phyloP scores from a whole-genome alignment of 1,140 invertebrate species.

The Drosophila insularis region DNA sequence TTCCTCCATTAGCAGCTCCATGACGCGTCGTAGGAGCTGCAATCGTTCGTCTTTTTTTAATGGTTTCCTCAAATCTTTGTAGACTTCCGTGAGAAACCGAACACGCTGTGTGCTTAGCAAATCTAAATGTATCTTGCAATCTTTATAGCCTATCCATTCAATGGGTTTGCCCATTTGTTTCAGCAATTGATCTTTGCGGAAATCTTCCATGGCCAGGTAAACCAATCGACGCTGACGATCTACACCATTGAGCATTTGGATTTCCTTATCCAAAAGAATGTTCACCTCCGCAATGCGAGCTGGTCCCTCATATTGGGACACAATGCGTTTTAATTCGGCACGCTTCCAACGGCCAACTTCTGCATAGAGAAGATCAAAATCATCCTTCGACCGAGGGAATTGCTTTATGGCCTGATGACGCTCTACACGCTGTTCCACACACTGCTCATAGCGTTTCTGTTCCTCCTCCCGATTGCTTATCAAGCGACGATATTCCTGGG shows the following conservation, averaged over 20 bases:
- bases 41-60: constrained; percentile 53
- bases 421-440: constrained; percentile 61
- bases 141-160: constrained; percentile 84
- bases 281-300: constrained; percentile 84
- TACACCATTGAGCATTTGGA: constrained; percentile 84
- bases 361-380: constrained; percentile 85
- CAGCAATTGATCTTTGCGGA: constrained; percentile 82
- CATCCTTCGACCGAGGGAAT: constrained; percentile 84
- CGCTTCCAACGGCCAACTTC: constrained; percentile 85
- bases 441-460: constrained; percentile 54
- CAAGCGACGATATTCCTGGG: constrained; percentile 79
- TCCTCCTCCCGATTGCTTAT: constrained; percentile 63
- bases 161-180: constrained; percentile 84
- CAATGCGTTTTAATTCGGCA: constrained; percentile 83
- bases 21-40: constrained; percentile 56
- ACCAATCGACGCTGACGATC: constrained; percentile 82
- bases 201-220: constrained; percentile 77
- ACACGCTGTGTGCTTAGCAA: constrained; percentile 85
- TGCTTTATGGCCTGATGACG: constrained; percentile 83
- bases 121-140: constrained; percentile 84
- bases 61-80: constrained; percentile 79
- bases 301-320: constrained; percentile 83
- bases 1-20: constrained; percentile 61
- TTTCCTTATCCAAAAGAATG: constrained; percentile 84
- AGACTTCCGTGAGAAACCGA: constrained; percentile 84